Base-by-base conservation (phyloP, 2,113 vertebrate genomes). In the Saguinus midas region DNA sequence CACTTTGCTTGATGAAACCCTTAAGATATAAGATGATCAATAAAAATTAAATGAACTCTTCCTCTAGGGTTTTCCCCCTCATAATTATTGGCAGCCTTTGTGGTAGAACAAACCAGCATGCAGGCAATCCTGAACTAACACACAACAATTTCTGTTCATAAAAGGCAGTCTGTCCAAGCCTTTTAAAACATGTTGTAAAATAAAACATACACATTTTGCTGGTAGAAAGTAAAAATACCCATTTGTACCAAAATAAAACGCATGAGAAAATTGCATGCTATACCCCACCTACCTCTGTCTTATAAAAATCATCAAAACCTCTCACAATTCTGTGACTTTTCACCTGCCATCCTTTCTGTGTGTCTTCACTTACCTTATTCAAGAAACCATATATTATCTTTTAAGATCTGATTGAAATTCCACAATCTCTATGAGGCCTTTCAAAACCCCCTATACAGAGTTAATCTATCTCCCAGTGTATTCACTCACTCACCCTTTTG, bases 41-140 rank as follows among this genome's bases (percentile, higher is more conserved):
- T 94, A 82, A 84, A 92, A 93, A 95, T 96, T 52, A 95, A 93
- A 92, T 95, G 68, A 92, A 89, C 40, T 96, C 87, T 90, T 96
- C 73, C 21, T 81, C 68, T 35, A 91, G 80, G 12, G 4, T 61
- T 93, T 87, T 88, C 12, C 10, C 14, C n/a, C 12, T 73, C 78
- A 21, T 83, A 87, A 86, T 79, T 40, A 61, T 35, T 87, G 78
- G 82, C 58, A 79, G 73, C 21, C 3, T 52, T 10, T 83, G 17
- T 48, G 2, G 57, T 80, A 68, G 73, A 85, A 50, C 68, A 73
- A 87, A 96, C 14, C 23, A 66, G 58, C 21, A 43, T 25, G 27
- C 27, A 87, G 57, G 72, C 25, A 79, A 68, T 45, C 76, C 76
- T 75, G 80, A 85, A 4, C 57, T 78, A 75, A 94, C 70, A 58